Conservation (phyloP, 1,140 invertebrate genomes). For the Orussus abietinus region DNA sequence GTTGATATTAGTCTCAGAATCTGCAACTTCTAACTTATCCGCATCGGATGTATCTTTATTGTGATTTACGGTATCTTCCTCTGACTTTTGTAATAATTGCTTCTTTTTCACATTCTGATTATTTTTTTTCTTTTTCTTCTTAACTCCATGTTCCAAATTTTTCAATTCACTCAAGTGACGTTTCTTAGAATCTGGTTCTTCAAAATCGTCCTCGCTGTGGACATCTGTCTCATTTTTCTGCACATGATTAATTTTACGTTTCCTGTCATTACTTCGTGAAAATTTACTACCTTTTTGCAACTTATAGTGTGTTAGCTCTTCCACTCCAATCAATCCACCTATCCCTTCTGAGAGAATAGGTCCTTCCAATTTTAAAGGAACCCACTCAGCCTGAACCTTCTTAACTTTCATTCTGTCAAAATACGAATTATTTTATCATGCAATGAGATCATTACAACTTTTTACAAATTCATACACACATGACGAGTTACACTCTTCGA, state of each 20-base stretch:
- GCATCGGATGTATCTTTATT: slow-evolving; percentile 16
- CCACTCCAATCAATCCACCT: slow-evolving; percentile 60
- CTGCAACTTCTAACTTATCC: slow-evolving; percentile 25
- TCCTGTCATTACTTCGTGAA: no score
- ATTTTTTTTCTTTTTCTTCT: slow-evolving; percentile 7
- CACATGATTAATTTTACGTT: slow-evolving; percentile 25
- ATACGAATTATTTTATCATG: no score
- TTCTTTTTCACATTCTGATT: slow-evolving; percentile 39
- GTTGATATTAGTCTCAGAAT: slow-evolving; percentile 32
- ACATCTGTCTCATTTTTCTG: not conserved
- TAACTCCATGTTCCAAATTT: not conserved
- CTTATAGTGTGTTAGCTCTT: slow-evolving; percentile 61
- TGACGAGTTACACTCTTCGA: no score
- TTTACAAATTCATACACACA: no score
- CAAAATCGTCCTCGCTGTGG: slow-evolving; percentile 18
- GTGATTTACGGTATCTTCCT: slow-evolving; percentile 20
- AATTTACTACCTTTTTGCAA: slow-evolving; percentile 44
- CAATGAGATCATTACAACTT: no score
- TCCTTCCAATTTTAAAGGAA: slow-evolving; percentile 56
- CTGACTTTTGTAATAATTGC: slow-evolving; percentile 39
- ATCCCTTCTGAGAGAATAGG: slow-evolving; percentile 45
- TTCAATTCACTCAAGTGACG: not conserved
- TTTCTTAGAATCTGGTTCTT: no score
- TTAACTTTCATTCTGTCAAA: no score
- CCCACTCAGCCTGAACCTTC: no score